Evolutionary conservation across 2,113 vertebrate species (phyloP).

Genomic region (Chascanopsetta lugubris): DNA sequence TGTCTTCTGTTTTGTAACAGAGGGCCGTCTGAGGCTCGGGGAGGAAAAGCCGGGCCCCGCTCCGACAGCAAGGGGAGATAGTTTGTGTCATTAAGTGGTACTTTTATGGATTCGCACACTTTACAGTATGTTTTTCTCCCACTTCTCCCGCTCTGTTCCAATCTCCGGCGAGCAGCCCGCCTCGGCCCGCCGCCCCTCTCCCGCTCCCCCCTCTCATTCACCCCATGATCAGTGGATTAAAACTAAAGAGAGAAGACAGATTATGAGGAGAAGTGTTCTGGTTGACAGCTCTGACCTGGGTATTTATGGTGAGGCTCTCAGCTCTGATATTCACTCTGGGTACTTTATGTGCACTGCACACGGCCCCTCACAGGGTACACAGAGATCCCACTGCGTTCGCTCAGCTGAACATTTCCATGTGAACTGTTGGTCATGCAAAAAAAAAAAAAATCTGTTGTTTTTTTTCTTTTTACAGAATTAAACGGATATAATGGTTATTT

Average conservation of each 20-base stretch:
- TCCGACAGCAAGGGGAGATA: conserved; percentile 69
- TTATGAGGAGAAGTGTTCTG: conserved; percentile 56
- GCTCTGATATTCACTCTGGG: conserved; percentile 54
- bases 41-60: conserved; percentile 69
- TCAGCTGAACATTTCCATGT: conserved; percentile 24
- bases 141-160: conserved; percentile 48
- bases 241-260: conserved; percentile 58
- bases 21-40: conserved; percentile 82
- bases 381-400: conserved; percentile 25
- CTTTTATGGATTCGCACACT: conserved; percentile 75
- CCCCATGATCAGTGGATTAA: conserved; percentile 62
- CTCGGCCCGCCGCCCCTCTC: conserved; percentile 63
- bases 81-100: conserved; percentile 77
- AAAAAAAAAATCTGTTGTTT: background rate
- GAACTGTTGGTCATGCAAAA: conserved; percentile 20
- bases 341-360: conserved; percentile 55
- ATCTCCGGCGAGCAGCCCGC: conserved; percentile 37
- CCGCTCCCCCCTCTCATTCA: conserved; percentile 41
- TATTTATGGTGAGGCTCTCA: conserved; percentile 66
- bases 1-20: conserved; percentile 99
- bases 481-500: conserved; percentile 35
- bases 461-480: conserved; percentile 5
- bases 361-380: conserved; percentile 28
- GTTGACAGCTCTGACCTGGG: conserved; percentile 71
- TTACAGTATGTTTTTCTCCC: conserved; percentile 71